phyloP scores from a whole-genome alignment of 2,797 vertebrate genomes.

The Diplodus sargus region DNA sequence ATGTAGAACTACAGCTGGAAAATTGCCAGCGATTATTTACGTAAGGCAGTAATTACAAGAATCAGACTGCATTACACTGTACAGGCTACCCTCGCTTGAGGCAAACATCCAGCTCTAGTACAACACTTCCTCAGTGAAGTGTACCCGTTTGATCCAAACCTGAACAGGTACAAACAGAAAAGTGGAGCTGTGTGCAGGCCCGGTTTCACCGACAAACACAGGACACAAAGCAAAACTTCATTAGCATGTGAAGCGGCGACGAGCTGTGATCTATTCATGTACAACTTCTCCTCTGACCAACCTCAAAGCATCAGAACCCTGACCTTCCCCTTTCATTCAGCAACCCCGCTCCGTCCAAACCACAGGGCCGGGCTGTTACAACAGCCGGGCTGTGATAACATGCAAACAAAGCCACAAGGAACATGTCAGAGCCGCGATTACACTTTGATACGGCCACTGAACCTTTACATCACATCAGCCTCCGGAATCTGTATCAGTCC shows the following conservation, averaged over 20 bases:
- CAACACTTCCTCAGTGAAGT: neutral
- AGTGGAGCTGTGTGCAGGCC: conserved; percentile 1
- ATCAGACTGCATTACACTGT: neutral
- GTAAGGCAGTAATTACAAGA: neutral
- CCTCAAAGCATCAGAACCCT: conserved; percentile 48
- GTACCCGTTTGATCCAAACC: neutral
- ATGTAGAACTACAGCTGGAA: neutral
- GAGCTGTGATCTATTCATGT: conserved; percentile 55
- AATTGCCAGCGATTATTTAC: neutral
- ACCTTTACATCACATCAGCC: neutral
- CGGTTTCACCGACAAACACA: conserved; percentile 17
- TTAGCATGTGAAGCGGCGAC: conserved; percentile 53
- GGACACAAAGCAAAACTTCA: conserved; percentile 37
- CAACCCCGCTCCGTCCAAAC: neutral
- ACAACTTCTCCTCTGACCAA: conserved; percentile 29
- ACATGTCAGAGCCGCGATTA: neutral
- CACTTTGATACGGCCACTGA: neutral
- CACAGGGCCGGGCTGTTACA: neutral
- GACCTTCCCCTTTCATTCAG: conserved; percentile 35
- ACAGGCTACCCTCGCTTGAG: neutral
- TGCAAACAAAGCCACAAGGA: neutral
- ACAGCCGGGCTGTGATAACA: conserved; percentile 15
- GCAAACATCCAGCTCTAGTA: neutral
- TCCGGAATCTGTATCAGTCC: neutral
- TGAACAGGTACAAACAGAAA: neutral